These are phyloP conservation scores for Acleris holmiana DNA, from an alignment of 2,888 invertebrate species.

Conservation along the genomic window DNA sequence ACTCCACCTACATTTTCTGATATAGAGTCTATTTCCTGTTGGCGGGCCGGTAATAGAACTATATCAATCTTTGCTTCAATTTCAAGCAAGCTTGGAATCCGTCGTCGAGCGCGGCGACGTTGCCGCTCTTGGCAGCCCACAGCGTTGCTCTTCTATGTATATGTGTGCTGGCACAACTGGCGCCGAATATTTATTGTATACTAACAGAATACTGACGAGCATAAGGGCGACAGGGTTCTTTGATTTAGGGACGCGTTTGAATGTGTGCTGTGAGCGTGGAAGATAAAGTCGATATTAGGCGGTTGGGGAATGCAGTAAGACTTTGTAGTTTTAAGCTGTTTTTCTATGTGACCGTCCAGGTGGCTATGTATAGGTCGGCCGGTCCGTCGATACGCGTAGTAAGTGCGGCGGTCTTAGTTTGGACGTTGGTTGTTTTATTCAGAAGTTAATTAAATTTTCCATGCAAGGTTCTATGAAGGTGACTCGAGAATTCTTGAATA, in stretches of 20 bases:
- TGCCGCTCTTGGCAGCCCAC: conserved; percentile 75
- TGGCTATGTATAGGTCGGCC: conserved; percentile 82
- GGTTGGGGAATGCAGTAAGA: conserved; percentile 45
- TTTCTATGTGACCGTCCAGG: conserved; percentile 83
- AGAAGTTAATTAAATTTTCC: conserved; percentile 62
- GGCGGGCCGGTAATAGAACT: conserved; percentile 51
- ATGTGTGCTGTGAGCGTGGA: conserved; percentile 53
- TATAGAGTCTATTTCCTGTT: conserved; percentile 47
- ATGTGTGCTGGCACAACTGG: conserved; percentile 83
- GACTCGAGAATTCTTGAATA: conserved; percentile 52
- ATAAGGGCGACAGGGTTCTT: conserved; percentile 77
- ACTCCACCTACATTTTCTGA: conserved; percentile 35
- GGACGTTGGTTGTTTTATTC: conserved; percentile 58
- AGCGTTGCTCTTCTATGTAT: conserved; percentile 77
- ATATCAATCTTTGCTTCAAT: conserved; percentile 55
- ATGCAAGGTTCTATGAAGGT: conserved; percentile 64
- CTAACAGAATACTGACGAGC: conserved; percentile 79
- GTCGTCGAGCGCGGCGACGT: conserved; percentile 72
- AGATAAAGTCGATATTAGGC: conserved; percentile 59
- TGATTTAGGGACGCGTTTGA: conserved; percentile 47
- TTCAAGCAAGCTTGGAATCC: conserved; percentile 76
- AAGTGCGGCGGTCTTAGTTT: conserved; percentile 67
- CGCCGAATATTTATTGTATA: conserved; percentile 85
- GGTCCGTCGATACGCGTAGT: conserved; percentile 66
- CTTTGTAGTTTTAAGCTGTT: conserved; percentile 59